These are phyloP conservation scores for Tylochromis polylepis DNA, from an alignment of 2,113 vertebrate species.

Conservation along the genomic window DNA sequence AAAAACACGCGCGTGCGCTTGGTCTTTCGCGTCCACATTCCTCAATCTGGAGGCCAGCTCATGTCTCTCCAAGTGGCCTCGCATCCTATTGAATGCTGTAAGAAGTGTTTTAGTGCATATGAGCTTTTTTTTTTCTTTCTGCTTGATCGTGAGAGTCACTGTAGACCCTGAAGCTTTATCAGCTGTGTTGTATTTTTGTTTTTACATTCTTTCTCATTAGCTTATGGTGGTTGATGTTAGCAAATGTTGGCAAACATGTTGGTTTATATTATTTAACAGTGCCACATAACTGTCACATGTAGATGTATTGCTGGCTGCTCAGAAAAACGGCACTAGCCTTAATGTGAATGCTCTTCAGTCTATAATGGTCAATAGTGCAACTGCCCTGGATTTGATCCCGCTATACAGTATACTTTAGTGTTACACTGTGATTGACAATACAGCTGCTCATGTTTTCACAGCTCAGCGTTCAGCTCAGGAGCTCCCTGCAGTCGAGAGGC, in stretches of 20 bases:
- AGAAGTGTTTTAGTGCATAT: slow-evolving; percentile 46
- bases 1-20: slow-evolving; percentile 94
- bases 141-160: neutral
- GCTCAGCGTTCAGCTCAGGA: slow-evolving; percentile 95
- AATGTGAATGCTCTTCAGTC: neutral
- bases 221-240: neutral
- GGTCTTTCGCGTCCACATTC: slow-evolving; percentile 91
- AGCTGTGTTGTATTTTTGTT: neutral
- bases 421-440: neutral
- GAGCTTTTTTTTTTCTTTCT: neutral
- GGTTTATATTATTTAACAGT: neutral
- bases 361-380: accelerated
- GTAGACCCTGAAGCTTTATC: accelerated
- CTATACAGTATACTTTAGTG: neutral
- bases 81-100: slow-evolving; percentile 95
- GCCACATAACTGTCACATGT: neutral
- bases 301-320: neutral
- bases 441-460: slow-evolving; percentile 37
- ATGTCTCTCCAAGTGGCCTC: slow-evolving; percentile 88
- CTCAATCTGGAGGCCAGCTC: slow-evolving; percentile 78
- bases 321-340: neutral
- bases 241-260: neutral
- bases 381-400: neutral
- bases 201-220: neutral
- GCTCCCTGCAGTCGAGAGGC: slow-evolving; percentile 86